phyloP scores from a whole-genome alignment of 2,888 invertebrate species.

The Melitaea athalia region DNA sequence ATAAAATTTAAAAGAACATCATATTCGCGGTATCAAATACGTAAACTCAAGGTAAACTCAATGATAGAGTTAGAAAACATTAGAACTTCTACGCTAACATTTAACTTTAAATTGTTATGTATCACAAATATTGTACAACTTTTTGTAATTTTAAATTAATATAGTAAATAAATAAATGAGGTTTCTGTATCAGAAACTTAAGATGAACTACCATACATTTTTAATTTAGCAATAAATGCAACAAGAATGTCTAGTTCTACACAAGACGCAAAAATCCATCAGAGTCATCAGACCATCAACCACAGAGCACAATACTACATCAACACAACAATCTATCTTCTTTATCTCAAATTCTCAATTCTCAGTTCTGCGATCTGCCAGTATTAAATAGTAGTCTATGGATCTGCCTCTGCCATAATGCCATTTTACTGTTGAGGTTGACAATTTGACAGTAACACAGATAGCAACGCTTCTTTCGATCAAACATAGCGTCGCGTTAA shows the following conservation, averaged over 20 bases:
- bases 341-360: too few species aligned
- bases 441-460: conserved; percentile 15
- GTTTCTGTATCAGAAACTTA: conserved; percentile 33
- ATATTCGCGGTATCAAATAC: conserved; percentile 53
- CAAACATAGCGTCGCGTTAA: neutral
- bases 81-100: conserved; percentile 59
- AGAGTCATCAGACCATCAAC: too few species aligned
- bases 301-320: too few species aligned
- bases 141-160: conserved; percentile 11
- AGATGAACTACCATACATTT: conserved; percentile 4
- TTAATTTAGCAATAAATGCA: conserved; percentile 38
- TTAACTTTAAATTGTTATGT: conserved; percentile 14
- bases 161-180: conserved; percentile 19
- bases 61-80: conserved; percentile 68
- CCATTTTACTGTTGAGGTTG: conserved; percentile 44
- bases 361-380: too few species aligned
- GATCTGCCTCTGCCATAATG: too few species aligned
- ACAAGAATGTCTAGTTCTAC: conserved; percentile 63
- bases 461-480: conserved; percentile 17
- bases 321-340: too few species aligned
- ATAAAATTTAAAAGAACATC: conserved; percentile 48
- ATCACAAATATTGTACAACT: conserved; percentile 1
- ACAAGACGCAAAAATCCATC: conserved; percentile 62
- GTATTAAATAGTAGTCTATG: too few species aligned
- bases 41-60: conserved; percentile 20